Conservation (phyloP, 2,888 invertebrate species). For the Keiferia lycopersicella region DNA sequence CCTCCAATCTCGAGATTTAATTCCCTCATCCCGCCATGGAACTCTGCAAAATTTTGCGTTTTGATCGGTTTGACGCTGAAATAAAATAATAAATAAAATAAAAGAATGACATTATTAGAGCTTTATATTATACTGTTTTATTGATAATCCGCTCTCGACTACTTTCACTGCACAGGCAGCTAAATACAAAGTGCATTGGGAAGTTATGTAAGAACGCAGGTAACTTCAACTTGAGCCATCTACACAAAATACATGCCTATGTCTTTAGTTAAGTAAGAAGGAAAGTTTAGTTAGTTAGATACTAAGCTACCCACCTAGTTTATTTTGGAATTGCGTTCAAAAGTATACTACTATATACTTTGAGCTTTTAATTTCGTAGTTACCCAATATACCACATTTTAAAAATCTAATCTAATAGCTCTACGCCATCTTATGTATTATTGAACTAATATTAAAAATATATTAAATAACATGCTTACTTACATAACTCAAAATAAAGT, state of each 20-base stretch:
- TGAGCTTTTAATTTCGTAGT: too few relatives aligned
- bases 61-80: too few relatives aligned
- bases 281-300: too few relatives aligned
- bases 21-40: too few relatives aligned
- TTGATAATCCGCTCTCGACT: background rate
- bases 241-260: constrained; percentile 37
- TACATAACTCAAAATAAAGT: background rate
- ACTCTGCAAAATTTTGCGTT: too few relatives aligned
- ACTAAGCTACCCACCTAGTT: too few relatives aligned
- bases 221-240: constrained; percentile 37
- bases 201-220: constrained; percentile 33
- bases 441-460: background rate
- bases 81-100: too few relatives aligned
- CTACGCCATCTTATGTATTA: background rate
- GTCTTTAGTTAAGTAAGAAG: background rate
- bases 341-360: too few relatives aligned
- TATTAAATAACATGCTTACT: too few relatives aligned
- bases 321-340: too few relatives aligned
- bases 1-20: too few relatives aligned
- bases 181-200: constrained; percentile 36
- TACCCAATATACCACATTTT: too few relatives aligned
- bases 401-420: background rate
- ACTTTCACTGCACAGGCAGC: constrained; percentile 46
- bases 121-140: background rate
- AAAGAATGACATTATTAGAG: background rate